Evolutionary conservation across 2,888 invertebrate species (phyloP), one percentile per base, ranked within the genome.

Genomic region (Troides helena): DNA sequence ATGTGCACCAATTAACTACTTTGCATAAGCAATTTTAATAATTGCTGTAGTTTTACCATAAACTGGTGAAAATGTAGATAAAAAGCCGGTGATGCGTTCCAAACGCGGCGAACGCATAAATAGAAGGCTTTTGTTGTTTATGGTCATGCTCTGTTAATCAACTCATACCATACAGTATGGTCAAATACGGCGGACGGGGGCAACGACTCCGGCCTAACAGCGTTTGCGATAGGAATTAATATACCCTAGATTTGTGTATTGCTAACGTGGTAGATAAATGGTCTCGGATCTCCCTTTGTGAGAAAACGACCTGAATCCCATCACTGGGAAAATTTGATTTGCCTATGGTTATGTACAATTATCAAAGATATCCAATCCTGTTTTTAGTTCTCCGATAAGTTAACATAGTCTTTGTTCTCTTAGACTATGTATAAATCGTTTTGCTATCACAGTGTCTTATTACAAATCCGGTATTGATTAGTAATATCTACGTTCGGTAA

Each of bases 21-120:
- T 50, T 68, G 50, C 64, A 36, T 56, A 56, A 17, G 53, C 25
- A 60, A 53, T 69, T 60, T 30, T 30, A 60, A 25, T 69, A 65
- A 65, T 61, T 61, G 36, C 14, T 18, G 30, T 36, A 6, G 64
- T 60, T 50, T 39, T 63, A 39, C 50, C 70, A 74, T 72, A 77
- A 73, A 74, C 71, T 65, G 43, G 56, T 63, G 69, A 73, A 74
- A 75, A 80, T 78, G 76, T 80, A 80, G 80, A 81, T 80, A 78
- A 82, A 82, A 83, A 80, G 76, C 46, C 78, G 80, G 79, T 84
- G 86, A 84, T 79, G 84, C 84, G 81, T 83, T 80, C 78, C 81
- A 74, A 82, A 81, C 80, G 77, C 72, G 75, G 78, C 79, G 79
- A 83, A 81, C 82, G 76, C 78, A 78, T 65, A 80, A 70, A 74